Base-by-base conservation (phyloP, 2,113 vertebrate species). In the Ornithorhynchus anatinus region DNA sequence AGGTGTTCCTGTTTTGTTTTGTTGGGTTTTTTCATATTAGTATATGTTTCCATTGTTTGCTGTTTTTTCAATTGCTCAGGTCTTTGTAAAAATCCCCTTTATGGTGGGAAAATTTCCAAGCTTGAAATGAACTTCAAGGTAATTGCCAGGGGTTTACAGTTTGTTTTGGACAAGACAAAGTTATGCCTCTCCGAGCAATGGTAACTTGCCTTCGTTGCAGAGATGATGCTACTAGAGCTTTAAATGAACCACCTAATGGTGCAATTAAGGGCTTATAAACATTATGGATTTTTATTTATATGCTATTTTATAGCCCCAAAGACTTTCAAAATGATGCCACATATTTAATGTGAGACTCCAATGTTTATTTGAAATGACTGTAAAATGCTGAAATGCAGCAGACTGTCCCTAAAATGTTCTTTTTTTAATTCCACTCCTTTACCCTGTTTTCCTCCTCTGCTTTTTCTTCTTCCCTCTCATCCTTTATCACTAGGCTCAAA, bases 401-500 rank as follows among this genome's bases (percentile, higher is more conserved):
- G 20, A 2, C 2, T 71, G 5, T 63, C 6, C 65, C 17, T 59
- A 63, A 61, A 68, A 59, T 40, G 48, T 13, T 20, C 8, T 20
- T 14, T 43, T 69, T 37, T 56, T 57, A 8, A 17, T 14, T 4
- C 25, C 14, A 13, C 29, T 8, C 5, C 25, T 29, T 27, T 50
- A 50, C 15, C 25, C 25, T 8, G 10, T 36, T 1, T 61, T 23
- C 66, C 12, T 8, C 63, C 38, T 38, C 31, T 45, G 12, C 20
- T 8, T 40, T 27, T 8, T 8, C 6, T 43, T n/a, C 62, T 51
- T 15, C 6, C n/a, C 54, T 64, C 13, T 32, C 17, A 3, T 8
- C 27, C 17, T 72, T 53, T 61, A n/a, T 33, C 47, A 0, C 29
- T 67, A 94, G 94, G 80, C 45, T 84, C 91, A 70, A 94, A 85